Conservation (phyloP, 2,797 vertebrate species). For the Enteromius fasciolatus region DNA sequence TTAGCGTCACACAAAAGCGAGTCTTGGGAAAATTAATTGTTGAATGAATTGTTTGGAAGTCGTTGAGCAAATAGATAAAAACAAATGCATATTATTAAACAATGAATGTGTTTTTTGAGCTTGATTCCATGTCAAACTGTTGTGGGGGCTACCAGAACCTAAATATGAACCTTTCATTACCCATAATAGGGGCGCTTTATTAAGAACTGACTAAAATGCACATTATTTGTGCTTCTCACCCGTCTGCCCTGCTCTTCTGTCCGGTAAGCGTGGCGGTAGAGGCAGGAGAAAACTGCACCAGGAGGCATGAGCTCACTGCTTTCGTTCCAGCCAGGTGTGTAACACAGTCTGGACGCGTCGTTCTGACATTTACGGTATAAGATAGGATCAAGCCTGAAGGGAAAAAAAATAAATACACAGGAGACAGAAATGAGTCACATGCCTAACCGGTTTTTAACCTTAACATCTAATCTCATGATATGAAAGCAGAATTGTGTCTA, state of each 20-base stretch:
- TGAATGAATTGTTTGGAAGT: too few relatives aligned
- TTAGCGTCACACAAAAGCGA: too few relatives aligned
- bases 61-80: too few relatives aligned
- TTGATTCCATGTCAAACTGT: too few relatives aligned
- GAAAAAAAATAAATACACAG: background rate
- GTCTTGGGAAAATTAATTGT: too few relatives aligned
- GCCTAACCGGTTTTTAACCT: background rate
- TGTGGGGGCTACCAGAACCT: too few relatives aligned
- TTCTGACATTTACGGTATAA: constrained; percentile 89
- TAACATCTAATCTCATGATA: background rate
- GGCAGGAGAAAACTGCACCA: constrained; percentile 86
- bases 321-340: constrained; percentile 88
- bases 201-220: background rate
- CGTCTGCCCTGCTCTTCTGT: constrained; percentile 88
- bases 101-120: too few relatives aligned
- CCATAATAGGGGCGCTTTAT: too few relatives aligned
- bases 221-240: constrained; percentile 69
- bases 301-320: constrained; percentile 86
- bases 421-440: background rate
- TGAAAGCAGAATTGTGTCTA: background rate
- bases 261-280: constrained; percentile 87
- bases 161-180: too few relatives aligned
- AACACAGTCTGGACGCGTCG: constrained; percentile 86
- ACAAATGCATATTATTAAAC: too few relatives aligned
- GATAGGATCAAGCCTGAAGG: constrained; percentile 82